Evolutionary conservation across 2,888 invertebrate species (phyloP).

Genomic region (Ophion costatus): DNA sequence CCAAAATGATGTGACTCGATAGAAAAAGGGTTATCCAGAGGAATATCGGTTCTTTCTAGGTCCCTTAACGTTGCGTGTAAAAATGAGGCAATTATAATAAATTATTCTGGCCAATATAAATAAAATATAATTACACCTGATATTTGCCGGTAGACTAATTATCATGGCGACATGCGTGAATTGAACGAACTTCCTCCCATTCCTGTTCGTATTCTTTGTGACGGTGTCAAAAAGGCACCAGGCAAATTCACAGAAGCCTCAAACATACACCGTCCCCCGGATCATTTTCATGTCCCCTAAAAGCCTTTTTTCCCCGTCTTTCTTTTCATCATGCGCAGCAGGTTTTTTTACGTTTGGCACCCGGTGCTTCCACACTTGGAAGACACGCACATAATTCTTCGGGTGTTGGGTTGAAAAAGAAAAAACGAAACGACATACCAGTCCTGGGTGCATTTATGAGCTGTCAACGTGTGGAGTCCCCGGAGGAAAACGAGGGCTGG

Average conservation of each 20-base stretch:
- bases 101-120: slow-evolving; percentile 66
- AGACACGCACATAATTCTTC: slow-evolving; percentile 47
- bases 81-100: too few species aligned
- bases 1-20: too few species aligned
- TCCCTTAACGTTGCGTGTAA: too few species aligned
- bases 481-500: slow-evolving; percentile 51
- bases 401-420: slow-evolving; percentile 21
- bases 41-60: too few species aligned
- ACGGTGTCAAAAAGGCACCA: slow-evolving; percentile 25
- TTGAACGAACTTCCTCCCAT: slow-evolving; percentile 68
- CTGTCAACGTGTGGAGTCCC: slow-evolving; percentile 60
- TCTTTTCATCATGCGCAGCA: slow-evolving; percentile 31
- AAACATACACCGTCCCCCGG: slow-evolving; percentile 49
- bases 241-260: slow-evolving; percentile 68
- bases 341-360: slow-evolving; percentile 47
- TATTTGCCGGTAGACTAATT: slow-evolving; percentile 74
- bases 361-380: slow-evolving; percentile 41
- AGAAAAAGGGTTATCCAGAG: too few species aligned
- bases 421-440: slow-evolving; percentile 31
- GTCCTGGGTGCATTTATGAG: slow-evolving; percentile 47
- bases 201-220: slow-evolving; percentile 57
- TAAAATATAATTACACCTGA: slow-evolving; percentile 79
- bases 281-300: slow-evolving; percentile 57
- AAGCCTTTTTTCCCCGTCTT: slow-evolving; percentile 56
- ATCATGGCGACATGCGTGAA: slow-evolving; percentile 71